Base-by-base conservation (phyloP, 2,797 vertebrate species). In the Picus viridis region DNA sequence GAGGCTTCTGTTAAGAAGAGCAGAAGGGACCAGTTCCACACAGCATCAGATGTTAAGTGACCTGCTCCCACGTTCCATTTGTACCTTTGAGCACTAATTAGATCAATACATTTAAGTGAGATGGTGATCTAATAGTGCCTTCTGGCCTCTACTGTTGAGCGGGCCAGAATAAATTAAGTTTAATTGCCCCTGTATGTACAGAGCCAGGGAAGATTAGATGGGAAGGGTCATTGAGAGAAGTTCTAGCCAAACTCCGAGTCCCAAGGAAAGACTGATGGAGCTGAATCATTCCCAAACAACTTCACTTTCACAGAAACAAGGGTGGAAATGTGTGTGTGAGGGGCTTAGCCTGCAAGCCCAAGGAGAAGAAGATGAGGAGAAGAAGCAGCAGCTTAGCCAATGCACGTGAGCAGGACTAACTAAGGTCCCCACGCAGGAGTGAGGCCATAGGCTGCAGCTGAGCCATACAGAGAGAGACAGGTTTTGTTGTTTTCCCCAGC, bases 11-110 rank as follows among this genome's bases (percentile, higher is more conserved):
- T 53, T 90, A 89, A 69, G 22, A 24, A 88, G 43, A 94, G 80
- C 62, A 92, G 88, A 95, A 95, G 64, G 77, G 64, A 94, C 54
- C 61, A n/a, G 77, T 36, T 73, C 80, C 36, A 36, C 0, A 0
- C 27, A 7, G 5, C 22, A 83, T 45, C 74, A 22, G 74, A 54
- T 51, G 51, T 75, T 89, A 92, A 84, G 22, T 70, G 64, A 73
- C 71, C 34, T 43, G 80, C 83, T 83, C 53, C 64, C 72, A 43
- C 84, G 49, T 79, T 68, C 65, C 54, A 61, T 92, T 70, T 92
- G 73, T 88, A 92, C 74, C 80, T 92, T 53, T 79, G 68, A 94
- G 79, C 13, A 3, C 69, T 90, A 95, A 96, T 96, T 95, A 96
- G 77, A 92, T 93, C 89, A 94, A 91, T 92, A 93, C 57, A 93